Conservation (phyloP, 2,888 invertebrate species). For the Thumatha senex region DNA sequence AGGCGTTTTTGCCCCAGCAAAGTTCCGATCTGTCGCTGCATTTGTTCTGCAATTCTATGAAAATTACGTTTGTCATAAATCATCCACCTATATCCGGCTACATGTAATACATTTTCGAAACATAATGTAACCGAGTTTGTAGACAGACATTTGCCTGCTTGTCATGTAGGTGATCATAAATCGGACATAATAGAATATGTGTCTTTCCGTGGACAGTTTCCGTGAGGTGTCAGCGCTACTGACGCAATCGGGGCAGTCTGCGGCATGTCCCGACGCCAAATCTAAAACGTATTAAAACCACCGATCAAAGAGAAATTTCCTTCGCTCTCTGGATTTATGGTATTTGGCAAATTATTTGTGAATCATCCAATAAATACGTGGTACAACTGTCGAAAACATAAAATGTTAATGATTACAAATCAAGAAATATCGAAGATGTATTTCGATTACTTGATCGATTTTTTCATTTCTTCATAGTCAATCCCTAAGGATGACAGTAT, state of each 20-base stretch:
- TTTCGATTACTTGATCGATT: background rate
- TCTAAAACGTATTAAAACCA: constrained; percentile 73
- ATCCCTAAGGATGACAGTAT: no score
- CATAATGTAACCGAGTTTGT: constrained; percentile 40
- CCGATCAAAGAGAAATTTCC: constrained; percentile 75
- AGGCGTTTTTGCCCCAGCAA: no score
- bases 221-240: constrained; percentile 59
- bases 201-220: constrained; percentile 59
- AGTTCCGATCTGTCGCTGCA: no score
- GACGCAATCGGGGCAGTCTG: constrained; percentile 70
- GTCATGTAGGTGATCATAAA: constrained; percentile 55
- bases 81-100: background rate
- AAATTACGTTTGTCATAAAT: no score
- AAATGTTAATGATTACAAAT: constrained; percentile 11
- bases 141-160: constrained; percentile 54
- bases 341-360: constrained; percentile 43
- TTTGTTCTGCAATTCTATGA: no score
- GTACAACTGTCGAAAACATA: constrained; percentile 28
- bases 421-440: background rate
- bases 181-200: constrained; percentile 64
- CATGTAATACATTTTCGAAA: constrained; percentile 19
- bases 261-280: constrained; percentile 65
- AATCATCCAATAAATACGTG: constrained; percentile 24
- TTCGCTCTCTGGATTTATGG: constrained; percentile 54
- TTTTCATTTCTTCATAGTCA: no score